Evolutionary conservation across 2,888 invertebrate species (phyloP).

Genomic region (Ganaspis brasiliensis): DNA sequence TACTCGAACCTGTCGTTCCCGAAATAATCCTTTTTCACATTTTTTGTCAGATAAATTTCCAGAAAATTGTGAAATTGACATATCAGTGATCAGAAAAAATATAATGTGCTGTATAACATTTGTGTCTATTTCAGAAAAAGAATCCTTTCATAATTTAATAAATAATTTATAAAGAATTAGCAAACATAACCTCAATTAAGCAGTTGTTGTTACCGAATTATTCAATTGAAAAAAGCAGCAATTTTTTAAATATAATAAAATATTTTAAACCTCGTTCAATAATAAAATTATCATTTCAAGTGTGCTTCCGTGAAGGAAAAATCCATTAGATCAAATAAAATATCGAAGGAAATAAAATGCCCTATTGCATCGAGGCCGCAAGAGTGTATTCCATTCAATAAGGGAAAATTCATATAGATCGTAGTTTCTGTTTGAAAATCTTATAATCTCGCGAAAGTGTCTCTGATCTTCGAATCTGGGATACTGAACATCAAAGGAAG

Average conservation of each 20-base stretch:
- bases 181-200: too few species aligned
- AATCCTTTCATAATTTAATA: too few species aligned
- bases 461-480: constrained; percentile 14
- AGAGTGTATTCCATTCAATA: not conserved
- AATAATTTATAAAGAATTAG: too few species aligned
- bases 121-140: too few species aligned
- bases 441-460: constrained; percentile 29
- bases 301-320: not conserved
- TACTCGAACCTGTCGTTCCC: constrained; percentile 54
- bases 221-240: too few species aligned
- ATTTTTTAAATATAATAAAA: too few species aligned
- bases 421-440: constrained; percentile 17
- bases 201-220: too few species aligned
- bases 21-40: constrained; percentile 36
- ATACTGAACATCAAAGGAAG: constrained; percentile 43
- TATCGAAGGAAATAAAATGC: not conserved
- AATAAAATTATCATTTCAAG: too few species aligned
- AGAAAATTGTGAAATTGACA: not conserved
- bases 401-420: constrained; percentile 13
- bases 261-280: too few species aligned
- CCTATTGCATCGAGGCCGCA: too few species aligned
- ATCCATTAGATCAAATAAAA: not conserved
- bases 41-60: not conserved
- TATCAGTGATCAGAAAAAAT: not conserved
- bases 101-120: too few species aligned